phyloP scores from a whole-genome alignment of 1,140 invertebrate genomes.

The Protaetia brevitarsis region DNA sequence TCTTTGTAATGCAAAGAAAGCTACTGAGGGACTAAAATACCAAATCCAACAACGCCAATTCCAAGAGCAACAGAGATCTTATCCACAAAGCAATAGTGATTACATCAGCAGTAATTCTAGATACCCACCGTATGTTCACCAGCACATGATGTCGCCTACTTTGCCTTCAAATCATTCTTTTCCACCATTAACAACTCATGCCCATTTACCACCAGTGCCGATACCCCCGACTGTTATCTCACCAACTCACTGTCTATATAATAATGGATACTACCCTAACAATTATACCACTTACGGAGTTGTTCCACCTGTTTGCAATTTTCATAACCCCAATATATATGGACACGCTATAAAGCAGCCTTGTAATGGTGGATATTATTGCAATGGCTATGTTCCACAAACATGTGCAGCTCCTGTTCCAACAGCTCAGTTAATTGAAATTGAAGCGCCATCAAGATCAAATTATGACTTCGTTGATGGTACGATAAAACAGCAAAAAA shows the following conservation, averaged over 20 bases:
- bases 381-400: slow-evolving; percentile 42
- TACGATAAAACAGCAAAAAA: slow-evolving; percentile 28
- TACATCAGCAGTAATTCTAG: slow-evolving; percentile 20
- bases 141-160: slow-evolving; percentile 1
- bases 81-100: slow-evolving; percentile 29
- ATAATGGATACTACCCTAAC: slow-evolving; percentile 33
- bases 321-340: slow-evolving; percentile 34
- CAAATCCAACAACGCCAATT: slow-evolving; percentile 49
- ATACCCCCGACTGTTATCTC: slow-evolving; percentile 11
- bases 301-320: slow-evolving; percentile 26
- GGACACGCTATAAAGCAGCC: slow-evolving; percentile 36
- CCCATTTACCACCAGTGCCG: slow-evolving; percentile 13
- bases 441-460: slow-evolving; percentile 52
- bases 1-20: slow-evolving; percentile 58
- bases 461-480: background rate
- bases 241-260: slow-evolving; percentile 31
- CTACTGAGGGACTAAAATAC: slow-evolving; percentile 52
- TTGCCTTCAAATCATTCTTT: slow-evolving; percentile 32
- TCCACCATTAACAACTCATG: slow-evolving; percentile 30
- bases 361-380: slow-evolving; percentile 48
- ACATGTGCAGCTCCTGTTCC: slow-evolving; percentile 43
- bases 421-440: slow-evolving; percentile 66
- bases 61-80: slow-evolving; percentile 40
- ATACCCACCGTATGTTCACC: background rate
- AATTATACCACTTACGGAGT: slow-evolving; percentile 30